phyloP scores from a whole-genome alignment of 2,113 vertebrate genomes.

The Microtus richardsoni region DNA sequence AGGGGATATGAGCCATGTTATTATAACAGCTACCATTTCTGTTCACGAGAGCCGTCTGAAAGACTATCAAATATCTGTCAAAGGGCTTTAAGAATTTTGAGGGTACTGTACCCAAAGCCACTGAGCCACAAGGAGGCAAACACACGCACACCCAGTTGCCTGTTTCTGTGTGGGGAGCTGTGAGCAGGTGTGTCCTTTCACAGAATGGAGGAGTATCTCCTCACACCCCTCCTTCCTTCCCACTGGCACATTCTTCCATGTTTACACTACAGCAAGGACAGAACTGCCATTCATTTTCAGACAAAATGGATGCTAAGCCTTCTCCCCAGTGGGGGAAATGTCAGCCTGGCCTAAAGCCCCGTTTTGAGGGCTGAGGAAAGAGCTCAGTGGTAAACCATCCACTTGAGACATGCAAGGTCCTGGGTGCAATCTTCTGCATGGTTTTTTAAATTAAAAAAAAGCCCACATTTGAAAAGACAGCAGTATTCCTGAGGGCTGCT shows the following conservation, averaged over 20 bases:
- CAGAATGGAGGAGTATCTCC: background rate
- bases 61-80: background rate
- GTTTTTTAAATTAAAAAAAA: background rate
- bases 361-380: too few species aligned
- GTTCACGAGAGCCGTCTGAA: background rate
- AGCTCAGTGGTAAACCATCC: background rate
- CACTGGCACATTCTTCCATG: conserved; percentile 21
- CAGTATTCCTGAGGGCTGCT: background rate
- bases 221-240: background rate
- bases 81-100: conserved; percentile 5
- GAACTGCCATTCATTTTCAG: background rate
- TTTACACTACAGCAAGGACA: background rate
- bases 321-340: background rate
- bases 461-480: background rate
- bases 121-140: background rate
- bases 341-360: background rate
- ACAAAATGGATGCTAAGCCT: background rate
- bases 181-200: conserved; percentile 54
- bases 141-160: background rate
- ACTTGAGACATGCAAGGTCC: background rate
- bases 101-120: background rate
- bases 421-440: background rate
- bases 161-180: background rate
- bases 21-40: background rate
- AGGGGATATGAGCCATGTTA: background rate